These are phyloP conservation scores for Channa argus DNA, from an alignment of 2,113 vertebrate species.

Conservation along the genomic window DNA sequence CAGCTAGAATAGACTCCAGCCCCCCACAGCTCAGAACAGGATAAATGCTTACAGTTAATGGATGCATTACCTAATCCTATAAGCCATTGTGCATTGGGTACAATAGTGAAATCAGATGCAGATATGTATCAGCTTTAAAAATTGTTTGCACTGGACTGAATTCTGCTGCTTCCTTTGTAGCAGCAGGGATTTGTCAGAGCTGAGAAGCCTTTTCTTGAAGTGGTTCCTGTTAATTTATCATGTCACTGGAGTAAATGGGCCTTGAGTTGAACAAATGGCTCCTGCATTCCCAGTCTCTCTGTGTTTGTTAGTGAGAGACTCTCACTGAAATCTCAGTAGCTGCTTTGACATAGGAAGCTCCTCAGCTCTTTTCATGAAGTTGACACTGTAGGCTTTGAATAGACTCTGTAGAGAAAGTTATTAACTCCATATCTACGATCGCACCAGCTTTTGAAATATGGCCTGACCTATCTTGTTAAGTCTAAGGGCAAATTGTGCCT, in stretches of 20 bases:
- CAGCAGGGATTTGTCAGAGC: background rate
- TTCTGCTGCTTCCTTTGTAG: background rate
- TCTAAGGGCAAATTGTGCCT: conserved; percentile 23
- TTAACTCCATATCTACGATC: conserved; percentile 8
- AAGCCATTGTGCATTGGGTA: background rate
- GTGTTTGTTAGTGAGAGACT: conserved; percentile 1
- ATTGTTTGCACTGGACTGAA: background rate
- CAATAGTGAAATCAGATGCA: background rate
- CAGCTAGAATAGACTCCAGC: too few species aligned
- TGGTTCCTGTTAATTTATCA: conserved; percentile 10
- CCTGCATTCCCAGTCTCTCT: background rate
- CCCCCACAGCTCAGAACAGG: too few species aligned
- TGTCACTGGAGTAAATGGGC: conserved; percentile 12
- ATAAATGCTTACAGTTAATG: too few species aligned
- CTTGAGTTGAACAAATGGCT: conserved; percentile 9
- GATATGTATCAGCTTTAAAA: background rate
- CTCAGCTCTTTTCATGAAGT: background rate
- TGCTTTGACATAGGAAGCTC: background rate
- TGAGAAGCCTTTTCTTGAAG: conserved; percentile 10
- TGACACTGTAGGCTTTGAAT: background rate
- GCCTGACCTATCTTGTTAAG: conserved; percentile 31
- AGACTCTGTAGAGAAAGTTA: conserved; percentile 6
- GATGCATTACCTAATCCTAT: too few species aligned
- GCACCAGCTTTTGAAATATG: background rate
- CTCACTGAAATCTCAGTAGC: background rate